Evolutionary conservation across 1,140 invertebrate genomes (phyloP).

Genomic region (Anthonomus grandis): DNA sequence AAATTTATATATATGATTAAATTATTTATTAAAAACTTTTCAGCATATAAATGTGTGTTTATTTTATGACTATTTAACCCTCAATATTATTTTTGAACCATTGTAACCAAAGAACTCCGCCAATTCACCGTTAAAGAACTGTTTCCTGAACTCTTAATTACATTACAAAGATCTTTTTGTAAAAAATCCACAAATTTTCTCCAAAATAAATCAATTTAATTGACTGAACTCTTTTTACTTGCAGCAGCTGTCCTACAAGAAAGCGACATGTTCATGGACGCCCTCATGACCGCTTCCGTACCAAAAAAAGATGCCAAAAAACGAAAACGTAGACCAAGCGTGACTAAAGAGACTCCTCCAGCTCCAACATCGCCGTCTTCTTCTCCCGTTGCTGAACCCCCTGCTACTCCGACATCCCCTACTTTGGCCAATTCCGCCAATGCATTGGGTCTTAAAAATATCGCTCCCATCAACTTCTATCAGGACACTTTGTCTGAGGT

Average conservation of each 20-base stretch:
- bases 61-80: no score
- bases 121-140: neutral
- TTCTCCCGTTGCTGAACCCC: conserved; percentile 34
- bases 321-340: conserved; percentile 66
- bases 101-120: conserved; percentile 14
- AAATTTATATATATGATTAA: no score
- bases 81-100: no score
- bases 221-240: conserved; percentile 49
- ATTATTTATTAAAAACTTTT: no score
- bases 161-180: neutral
- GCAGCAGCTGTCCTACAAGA: conserved; percentile 76
- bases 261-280: conserved; percentile 90
- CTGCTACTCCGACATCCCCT: conserved; percentile 43
- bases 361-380: conserved; percentile 39
- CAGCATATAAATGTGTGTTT: no score
- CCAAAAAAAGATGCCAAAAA: conserved; percentile 73
- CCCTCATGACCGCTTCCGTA: conserved; percentile 67
- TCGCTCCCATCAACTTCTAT: conserved; percentile 78
- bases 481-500: conserved; percentile 77
- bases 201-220: conserved; percentile 2
- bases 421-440: conserved; percentile 31
- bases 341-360: conserved; percentile 58
- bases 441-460: conserved; percentile 47
- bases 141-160: neutral
- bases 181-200: neutral